Base-by-base conservation (phyloP, 2,797 vertebrate species). In the Clarias platycephalus region DNA sequence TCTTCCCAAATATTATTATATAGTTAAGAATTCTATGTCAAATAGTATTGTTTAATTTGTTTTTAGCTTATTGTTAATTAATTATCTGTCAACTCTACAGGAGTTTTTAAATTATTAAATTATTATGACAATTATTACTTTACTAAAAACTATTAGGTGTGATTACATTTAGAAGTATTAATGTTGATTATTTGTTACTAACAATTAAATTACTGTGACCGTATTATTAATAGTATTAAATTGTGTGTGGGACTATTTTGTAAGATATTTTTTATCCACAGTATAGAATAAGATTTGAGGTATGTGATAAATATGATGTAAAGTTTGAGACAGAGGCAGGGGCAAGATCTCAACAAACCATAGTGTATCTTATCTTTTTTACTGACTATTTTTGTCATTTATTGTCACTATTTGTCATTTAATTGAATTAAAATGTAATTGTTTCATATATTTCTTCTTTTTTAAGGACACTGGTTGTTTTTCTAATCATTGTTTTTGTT, bases 401-500 rank as follows among this genome's bases (percentile, higher is more conserved):
- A 37, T 37, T 37, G 55, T 8, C 7, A 60, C 34, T 20, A 28
- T 75, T 75, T 44, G 0, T 28, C 26, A 18, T 75, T 15, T 44
- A 22, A 44, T 82, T 57, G 83, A 0, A 71, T 53, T 20, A 7
- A 26, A 26, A 74, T 26, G 0, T 26, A 4, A 53, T 74, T 44
- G 22, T 26, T 20, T 2, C n/a, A 53, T n/a, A 16, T 8, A 5
- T 58, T 37, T 77, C 10, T 10, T 22, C 58, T 83, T 28, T 63
- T 67, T 57, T 22, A 18, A 92, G 91, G 86, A 85, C 67, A 64
- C 58, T 90, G 83, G 71, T 88, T 81, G 40, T 84, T 76, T 77
- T 80, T 20, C 67, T 89, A 79, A 49, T 89, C 62, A 49, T 86
- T 75, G 86, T 84, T 24, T 86, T 91, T 49, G 81, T 88, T 55